Percentiles rank a stretch among this genome's conserved stretches.
Conservation (phyloP, 2,888 invertebrate genomes). For the Agrotis exclamationis region DNA sequence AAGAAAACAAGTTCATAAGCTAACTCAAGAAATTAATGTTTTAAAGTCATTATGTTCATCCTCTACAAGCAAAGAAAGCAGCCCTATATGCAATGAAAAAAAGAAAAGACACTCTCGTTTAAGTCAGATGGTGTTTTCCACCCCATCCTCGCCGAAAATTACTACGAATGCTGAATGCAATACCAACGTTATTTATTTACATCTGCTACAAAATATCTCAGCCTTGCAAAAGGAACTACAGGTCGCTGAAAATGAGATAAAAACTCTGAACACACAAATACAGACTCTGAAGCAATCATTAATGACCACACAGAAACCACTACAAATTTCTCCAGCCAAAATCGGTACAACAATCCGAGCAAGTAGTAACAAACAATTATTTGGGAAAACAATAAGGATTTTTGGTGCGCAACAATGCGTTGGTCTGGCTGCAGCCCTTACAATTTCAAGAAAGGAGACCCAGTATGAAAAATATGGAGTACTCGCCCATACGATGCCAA, state of each 20-base stretch:
- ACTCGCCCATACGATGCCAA: no score
- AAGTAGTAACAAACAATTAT: neutral
- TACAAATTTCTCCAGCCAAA: no score
- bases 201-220: neutral
- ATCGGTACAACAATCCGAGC: neutral
- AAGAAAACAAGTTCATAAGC: neutral
- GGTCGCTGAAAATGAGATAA: conserved; percentile 9
- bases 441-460: conserved; percentile 1
- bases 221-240: conserved; percentile 7
- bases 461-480: conserved; percentile 3
- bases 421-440: conserved; percentile 8
- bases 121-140: neutral
- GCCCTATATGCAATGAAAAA: neutral
- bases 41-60: conserved; percentile 10
- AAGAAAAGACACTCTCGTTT: conserved; percentile 6
- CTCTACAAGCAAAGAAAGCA: conserved; percentile 1
- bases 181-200: neutral
- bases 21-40: conserved; percentile 4
- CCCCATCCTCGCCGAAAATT: neutral
- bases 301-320: neutral
- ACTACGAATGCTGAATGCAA: neutral
- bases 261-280: conserved; percentile 8
- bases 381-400: neutral
- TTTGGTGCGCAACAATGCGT: conserved; percentile 15
- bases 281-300: conserved; percentile 1